Percentiles rank a stretch among this genome's conserved stretches.
These are phyloP conservation scores for Polydesmus complanatus DNA, from an alignment of 2,888 invertebrate species.

Conservation along the genomic window DNA sequence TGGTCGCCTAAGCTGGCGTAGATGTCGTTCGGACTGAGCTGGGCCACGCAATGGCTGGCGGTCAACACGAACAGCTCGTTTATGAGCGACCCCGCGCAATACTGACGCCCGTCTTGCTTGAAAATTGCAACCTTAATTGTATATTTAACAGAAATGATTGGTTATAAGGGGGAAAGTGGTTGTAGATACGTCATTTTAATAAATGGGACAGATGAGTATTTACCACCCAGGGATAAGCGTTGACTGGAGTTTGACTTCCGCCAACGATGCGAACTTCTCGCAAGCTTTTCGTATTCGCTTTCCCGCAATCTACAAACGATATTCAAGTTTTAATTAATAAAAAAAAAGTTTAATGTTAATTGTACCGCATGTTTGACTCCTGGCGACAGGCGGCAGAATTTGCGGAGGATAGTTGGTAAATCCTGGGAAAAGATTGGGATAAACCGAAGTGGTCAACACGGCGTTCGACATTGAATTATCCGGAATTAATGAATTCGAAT, in stretches of 20 bases:
- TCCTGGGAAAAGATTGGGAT: background rate
- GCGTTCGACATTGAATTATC: background rate
- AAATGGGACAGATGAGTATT: background rate
- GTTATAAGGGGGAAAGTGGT: too few relatives aligned
- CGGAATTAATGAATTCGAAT: background rate
- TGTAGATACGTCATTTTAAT: too few relatives aligned
- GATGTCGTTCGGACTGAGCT: constrained; percentile 9
- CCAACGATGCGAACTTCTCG: constrained; percentile 14
- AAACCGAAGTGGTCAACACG: background rate
- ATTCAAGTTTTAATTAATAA: background rate
- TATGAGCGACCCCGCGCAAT: constrained; percentile 14
- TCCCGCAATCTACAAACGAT: constrained; percentile 8
- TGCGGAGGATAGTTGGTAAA: background rate
- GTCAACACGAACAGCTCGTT: constrained; percentile 12
- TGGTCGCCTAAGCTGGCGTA: constrained; percentile 15
- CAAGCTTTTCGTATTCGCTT: constrained; percentile 8
- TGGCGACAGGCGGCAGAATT: background rate
- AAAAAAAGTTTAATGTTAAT: background rate
- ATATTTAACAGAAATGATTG: too few relatives aligned
- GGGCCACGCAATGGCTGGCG: constrained; percentile 15
- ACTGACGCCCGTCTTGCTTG: constrained; percentile 14
- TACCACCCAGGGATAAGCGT: constrained; percentile 16
- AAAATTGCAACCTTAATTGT: constrained; percentile 9
- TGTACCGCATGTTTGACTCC: background rate
- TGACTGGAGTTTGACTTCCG: constrained; percentile 11